Conservation (phyloP, 2,113 vertebrate genomes). For the Trogon surrucura region DNA sequence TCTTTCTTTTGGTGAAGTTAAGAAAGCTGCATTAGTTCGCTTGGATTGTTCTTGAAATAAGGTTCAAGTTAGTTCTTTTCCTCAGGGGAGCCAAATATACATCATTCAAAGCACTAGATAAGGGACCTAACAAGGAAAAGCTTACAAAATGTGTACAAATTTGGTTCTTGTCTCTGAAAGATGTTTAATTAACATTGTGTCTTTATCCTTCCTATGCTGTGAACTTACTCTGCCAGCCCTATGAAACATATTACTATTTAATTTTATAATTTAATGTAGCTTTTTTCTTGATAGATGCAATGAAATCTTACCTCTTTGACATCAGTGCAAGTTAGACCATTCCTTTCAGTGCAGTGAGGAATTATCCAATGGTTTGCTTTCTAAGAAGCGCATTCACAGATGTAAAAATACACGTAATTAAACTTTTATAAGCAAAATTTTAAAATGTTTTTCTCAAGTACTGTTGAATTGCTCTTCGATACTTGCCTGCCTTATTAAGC, state of each 20-base stretch:
- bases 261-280: neutral
- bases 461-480: neutral
- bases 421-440: neutral
- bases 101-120: neutral
- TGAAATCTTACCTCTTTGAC: neutral
- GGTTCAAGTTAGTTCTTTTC: neutral
- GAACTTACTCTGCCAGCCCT: neutral
- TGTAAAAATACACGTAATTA: neutral
- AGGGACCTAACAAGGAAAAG: neutral
- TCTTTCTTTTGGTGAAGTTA: neutral
- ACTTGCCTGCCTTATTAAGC: constrained; percentile 21
- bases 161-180: neutral
- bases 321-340: neutral
- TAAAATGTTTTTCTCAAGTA: neutral
- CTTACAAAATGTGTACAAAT: neutral
- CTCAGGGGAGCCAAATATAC: neutral
- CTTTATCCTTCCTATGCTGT: neutral
- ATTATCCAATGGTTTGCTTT: neutral
- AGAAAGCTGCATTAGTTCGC: neutral
- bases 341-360: neutral
- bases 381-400: neutral
- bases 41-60: neutral
- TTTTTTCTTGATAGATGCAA: neutral
- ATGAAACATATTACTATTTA: neutral
- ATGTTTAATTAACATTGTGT: neutral